phyloP scores from a whole-genome alignment of 2,113 vertebrate genomes.

The Gallinago media region DNA sequence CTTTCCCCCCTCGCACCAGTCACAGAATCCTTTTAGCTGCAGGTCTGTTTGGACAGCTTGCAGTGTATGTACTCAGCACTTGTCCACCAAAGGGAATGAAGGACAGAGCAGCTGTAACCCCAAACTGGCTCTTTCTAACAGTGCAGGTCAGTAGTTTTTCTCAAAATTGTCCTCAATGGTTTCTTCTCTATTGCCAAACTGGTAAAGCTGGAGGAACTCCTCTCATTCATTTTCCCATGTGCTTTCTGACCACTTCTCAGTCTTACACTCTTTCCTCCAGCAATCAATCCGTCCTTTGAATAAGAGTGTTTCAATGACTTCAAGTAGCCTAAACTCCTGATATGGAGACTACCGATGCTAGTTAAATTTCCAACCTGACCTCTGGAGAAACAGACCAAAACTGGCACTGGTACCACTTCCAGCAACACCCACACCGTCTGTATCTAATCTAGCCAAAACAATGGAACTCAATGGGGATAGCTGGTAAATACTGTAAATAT shows the following conservation, averaged over 20 bases:
- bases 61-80: no score
- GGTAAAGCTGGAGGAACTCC: background rate
- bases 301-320: background rate
- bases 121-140: background rate
- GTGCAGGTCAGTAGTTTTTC: background rate
- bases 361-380: background rate
- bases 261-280: background rate
- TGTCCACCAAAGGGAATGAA: background rate
- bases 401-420: background rate
- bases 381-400: background rate
- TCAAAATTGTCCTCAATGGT: background rate
- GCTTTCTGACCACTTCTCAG: background rate
- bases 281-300: background rate
- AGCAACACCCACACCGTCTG: background rate
- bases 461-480: background rate
- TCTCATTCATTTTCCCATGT: background rate
- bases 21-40: background rate
- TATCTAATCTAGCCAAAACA: background rate
- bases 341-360: accelerated
- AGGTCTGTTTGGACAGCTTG: background rate
- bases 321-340: background rate
- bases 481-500: background rate
- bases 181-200: background rate
- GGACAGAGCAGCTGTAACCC: background rate
- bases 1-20: background rate